Evolutionary conservation across 2,888 invertebrate genomes (phyloP).

Genomic region (Heliconius hortense): DNA sequence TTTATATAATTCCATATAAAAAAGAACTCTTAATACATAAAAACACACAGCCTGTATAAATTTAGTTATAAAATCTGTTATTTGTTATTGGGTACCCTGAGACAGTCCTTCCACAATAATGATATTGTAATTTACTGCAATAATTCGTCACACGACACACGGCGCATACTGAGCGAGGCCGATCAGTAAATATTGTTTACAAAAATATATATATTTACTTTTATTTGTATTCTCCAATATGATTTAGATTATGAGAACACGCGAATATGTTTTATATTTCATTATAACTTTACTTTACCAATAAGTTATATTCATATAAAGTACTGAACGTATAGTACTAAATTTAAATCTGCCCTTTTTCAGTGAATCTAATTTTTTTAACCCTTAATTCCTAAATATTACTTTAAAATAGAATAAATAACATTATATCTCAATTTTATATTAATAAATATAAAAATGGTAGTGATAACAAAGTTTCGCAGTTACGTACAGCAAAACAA

Average conservation of each 20-base stretch:
- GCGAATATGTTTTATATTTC: conserved; percentile 32
- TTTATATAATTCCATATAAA: too few species aligned
- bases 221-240: conserved; percentile 25
- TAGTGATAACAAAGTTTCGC: background rate
- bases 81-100: conserved; percentile 47
- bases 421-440: background rate
- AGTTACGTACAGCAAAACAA: background rate
- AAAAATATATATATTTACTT: conserved; percentile 38
- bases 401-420: background rate
- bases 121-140: conserved; percentile 54
- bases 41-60: conserved; percentile 45
- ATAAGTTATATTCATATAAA: background rate
- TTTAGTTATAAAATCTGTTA: conserved; percentile 38
- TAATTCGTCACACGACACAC: conserved; percentile 42
- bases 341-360: background rate
- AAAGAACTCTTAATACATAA: background rate
- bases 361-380: background rate
- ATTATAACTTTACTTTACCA: background rate
- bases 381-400: too few species aligned
- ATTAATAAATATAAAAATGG: too few species aligned
- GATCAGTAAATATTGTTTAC: conserved; percentile 41
- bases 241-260: conserved; percentile 44
- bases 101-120: conserved; percentile 50
- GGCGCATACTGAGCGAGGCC: conserved; percentile 29
- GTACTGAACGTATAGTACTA: background rate